Conservation (phyloP, 2,888 invertebrate genomes). For the Acleris laterana region DNA sequence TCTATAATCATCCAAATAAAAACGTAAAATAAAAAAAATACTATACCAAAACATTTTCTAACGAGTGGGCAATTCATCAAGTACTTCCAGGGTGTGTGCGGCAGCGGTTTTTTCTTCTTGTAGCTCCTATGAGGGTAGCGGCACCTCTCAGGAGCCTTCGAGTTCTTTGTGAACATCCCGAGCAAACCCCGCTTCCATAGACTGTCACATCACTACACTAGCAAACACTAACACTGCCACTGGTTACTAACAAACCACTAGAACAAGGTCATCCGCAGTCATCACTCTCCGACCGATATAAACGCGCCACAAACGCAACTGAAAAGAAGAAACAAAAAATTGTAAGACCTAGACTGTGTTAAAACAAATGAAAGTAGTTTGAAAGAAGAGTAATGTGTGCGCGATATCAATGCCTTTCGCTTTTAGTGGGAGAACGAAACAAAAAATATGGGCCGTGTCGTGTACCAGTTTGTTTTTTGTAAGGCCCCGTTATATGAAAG, state of each 20-base stretch:
- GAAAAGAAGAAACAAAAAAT: conserved; percentile 80
- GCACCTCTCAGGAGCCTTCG: conserved; percentile 80
- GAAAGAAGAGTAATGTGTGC: conserved; percentile 51
- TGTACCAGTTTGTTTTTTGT: conserved; percentile 47
- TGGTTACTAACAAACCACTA: conserved; percentile 68
- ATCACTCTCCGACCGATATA: conserved; percentile 71
- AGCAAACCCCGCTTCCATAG: conserved; percentile 75
- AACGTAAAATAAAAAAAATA: conserved; percentile 62
- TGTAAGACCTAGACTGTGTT: conserved; percentile 52
- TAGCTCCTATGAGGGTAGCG: conserved; percentile 73
- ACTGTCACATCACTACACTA: conserved; percentile 78
- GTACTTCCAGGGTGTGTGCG: conserved; percentile 84
- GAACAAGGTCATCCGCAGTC: conserved; percentile 74
- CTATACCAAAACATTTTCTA: conserved; percentile 84
- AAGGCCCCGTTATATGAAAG: conserved; percentile 58
- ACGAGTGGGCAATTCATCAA: conserved; percentile 86
- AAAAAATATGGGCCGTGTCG: conserved; percentile 49
- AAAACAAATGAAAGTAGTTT: conserved; percentile 46
- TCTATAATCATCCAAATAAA: conserved; percentile 34
- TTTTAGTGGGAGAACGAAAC: conserved; percentile 49
- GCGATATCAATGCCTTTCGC: conserved; percentile 53
- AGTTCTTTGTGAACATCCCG: conserved; percentile 83
- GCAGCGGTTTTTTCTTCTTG: conserved; percentile 81
- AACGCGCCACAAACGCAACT: conserved; percentile 73
- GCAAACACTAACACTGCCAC: conserved; percentile 56